These are phyloP conservation scores for Caiman crocodilus DNA, from an alignment of 2,797 vertebrate genomes.

Conservation along the genomic window DNA sequence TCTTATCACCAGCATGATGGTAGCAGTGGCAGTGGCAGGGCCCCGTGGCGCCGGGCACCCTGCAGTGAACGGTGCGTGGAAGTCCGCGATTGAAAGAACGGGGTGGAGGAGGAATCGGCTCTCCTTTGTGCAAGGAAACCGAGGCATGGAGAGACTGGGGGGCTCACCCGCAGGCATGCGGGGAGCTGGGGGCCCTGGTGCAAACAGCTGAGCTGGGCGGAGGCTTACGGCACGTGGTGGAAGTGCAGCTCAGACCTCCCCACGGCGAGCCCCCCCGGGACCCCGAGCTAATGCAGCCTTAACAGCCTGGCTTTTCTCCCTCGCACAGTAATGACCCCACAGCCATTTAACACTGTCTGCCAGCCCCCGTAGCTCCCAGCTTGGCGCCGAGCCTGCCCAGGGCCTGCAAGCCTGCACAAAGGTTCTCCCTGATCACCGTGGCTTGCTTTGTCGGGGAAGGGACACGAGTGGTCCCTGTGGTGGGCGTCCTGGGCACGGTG, in stretches of 20 bases:
- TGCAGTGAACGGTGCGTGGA: too few species aligned
- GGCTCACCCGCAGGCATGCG: neutral
- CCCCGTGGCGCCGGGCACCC: neutral
- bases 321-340: neutral
- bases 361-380: too few species aligned
- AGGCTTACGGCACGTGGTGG: too few species aligned
- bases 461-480: too few species aligned
- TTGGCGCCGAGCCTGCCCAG: too few species aligned
- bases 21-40: neutral
- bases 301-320: neutral
- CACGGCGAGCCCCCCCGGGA: neutral
- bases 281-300: neutral
- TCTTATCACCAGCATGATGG: neutral
- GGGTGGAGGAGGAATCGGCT: neutral
- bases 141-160: neutral
- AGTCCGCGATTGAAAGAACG: neutral
- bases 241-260: neutral
- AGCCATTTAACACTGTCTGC: neutral
- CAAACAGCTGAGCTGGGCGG: too few species aligned
- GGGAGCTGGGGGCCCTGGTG: too few species aligned
- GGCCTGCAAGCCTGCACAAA: too few species aligned
- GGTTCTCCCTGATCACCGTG: too few species aligned
- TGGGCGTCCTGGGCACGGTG: too few species aligned
- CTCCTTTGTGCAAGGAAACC: neutral
- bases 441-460: too few species aligned